Base-by-base conservation (phyloP, 37 sponge, comb jelly and placozoan genomes). In the Spongilla lacustris region DNA sequence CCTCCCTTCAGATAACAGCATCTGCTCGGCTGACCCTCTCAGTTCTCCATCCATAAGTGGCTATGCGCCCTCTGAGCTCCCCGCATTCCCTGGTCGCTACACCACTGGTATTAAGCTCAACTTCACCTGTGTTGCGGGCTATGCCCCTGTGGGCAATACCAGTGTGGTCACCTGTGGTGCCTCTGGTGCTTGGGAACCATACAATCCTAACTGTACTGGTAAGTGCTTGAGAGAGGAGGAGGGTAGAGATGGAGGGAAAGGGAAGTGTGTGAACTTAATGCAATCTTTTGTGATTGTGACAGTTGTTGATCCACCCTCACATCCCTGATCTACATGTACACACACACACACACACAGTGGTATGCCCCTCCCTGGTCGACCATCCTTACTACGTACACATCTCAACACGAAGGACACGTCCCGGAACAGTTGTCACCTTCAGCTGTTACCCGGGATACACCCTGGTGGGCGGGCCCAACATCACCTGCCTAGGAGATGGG, bases 391-490 rank as follows among this genome's bases (percentile, higher is more conserved):
- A 37, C 33, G 68, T 19, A 66, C 46, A 19, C 37, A 73, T 36
- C 41, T 84, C 76, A 48, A 84, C 36, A 11, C 26, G 0, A 36
- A 5, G 2, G 9, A 77, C 8, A 2, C 34, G 78, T 34, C 78
- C 78, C 19, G 81, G 81, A 0, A 50, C 50, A 13, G 68, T 32
- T 19, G 68, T 80, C 28, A 80, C 81, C 30, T 29, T 67, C 58
- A 58, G 25, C 19, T 80, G 81, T 67, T 12, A 80, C 27, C 27
- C 23, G 14, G 81, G 81, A 12, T 80, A 80, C 68, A 80, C 50
- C 0, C 50, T 80, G 68, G 67, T 50, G 41, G 81, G 81, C 6
- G 31, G 67, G 4, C 30, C 81, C 25, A 66, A 19, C 5, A 9
- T 50, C 9, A 80, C 81, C 0, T 80, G 81, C 27, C 81, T 10